Conservation (phyloP, 2,888 invertebrate genomes). For the Hyposoter dolosus region DNA sequence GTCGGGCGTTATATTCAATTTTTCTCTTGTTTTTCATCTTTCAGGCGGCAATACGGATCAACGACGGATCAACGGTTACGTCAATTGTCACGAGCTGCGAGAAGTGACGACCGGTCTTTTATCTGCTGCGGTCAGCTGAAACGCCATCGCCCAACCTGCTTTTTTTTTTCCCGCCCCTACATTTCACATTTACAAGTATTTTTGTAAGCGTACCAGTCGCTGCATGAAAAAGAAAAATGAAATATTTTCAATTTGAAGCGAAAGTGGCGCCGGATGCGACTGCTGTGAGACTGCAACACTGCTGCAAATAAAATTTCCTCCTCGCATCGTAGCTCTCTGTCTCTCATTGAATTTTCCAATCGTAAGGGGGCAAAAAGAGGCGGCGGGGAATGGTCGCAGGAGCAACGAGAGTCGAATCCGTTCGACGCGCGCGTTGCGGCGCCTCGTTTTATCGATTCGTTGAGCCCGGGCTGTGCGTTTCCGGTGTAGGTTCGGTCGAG, state of each 20-base stretch:
- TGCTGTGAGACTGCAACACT: no score
- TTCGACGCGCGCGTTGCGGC: constrained; percentile 10
- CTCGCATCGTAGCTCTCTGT: no score
- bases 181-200: constrained; percentile 10
- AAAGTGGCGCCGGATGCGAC: no score
- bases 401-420: constrained; percentile 25
- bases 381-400: background rate
- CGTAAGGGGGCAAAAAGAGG: background rate
- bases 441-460: constrained; percentile 67
- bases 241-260: no score
- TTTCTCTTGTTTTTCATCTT: constrained; percentile 36
- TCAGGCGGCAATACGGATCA: constrained; percentile 78
- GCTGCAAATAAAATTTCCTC: no score
- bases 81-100: constrained; percentile 80
- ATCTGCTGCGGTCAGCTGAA: constrained; percentile 80
- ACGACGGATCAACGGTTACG: constrained; percentile 76
- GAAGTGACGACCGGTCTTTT: constrained; percentile 82
- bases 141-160: constrained; percentile 9
- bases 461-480: constrained; percentile 23
- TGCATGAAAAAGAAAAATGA: no score
- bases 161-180: background rate
- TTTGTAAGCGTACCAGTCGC: constrained; percentile 42
- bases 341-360: background rate
- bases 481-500: constrained; percentile 57
- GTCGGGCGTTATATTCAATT: no score